Evolutionary conservation across 2,888 invertebrate species (phyloP).

Genomic region (Hirudinaria manillensis): DNA sequence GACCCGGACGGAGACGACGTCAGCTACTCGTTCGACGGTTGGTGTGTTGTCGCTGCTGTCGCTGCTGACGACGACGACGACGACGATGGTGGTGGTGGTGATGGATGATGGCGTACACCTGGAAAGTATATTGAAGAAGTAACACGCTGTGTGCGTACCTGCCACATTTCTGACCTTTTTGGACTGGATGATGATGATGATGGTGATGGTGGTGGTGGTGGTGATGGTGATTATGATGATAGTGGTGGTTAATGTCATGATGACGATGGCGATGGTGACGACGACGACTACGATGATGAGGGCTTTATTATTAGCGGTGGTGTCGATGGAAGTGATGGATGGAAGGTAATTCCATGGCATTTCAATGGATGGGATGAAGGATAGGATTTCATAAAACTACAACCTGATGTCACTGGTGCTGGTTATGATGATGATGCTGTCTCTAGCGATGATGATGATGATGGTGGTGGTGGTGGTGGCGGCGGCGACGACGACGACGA

Average conservation of each 20-base stretch:
- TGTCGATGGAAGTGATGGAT: not conserved
- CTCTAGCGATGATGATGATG: not conserved
- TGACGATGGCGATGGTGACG: not conserved
- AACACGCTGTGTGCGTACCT: too few relatives aligned
- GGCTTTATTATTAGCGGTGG: not conserved
- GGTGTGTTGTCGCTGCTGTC: not conserved
- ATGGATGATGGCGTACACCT: too few relatives aligned
- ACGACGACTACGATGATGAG: not conserved
- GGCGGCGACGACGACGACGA: not conserved
- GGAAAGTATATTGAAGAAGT: too few relatives aligned
- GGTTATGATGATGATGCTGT: not conserved
- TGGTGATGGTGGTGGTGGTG: not conserved
- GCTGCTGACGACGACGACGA: not conserved
- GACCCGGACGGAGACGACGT: constrained; percentile 96
- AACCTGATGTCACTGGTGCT: not conserved
- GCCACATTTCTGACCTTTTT: too few relatives aligned
- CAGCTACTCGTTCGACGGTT: constrained; percentile 72
- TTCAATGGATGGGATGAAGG: not conserved
- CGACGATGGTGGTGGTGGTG: not conserved
- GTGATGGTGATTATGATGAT: not conserved
- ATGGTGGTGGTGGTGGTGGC: not conserved
- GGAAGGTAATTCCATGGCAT: too few relatives aligned
- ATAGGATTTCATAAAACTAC: not conserved
- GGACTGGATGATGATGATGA: constrained; percentile 23
- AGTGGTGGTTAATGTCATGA: constrained; percentile 1